These are phyloP conservation scores for Oligia latruncula DNA, from an alignment of 2,888 invertebrate species.

Conservation along the genomic window DNA sequence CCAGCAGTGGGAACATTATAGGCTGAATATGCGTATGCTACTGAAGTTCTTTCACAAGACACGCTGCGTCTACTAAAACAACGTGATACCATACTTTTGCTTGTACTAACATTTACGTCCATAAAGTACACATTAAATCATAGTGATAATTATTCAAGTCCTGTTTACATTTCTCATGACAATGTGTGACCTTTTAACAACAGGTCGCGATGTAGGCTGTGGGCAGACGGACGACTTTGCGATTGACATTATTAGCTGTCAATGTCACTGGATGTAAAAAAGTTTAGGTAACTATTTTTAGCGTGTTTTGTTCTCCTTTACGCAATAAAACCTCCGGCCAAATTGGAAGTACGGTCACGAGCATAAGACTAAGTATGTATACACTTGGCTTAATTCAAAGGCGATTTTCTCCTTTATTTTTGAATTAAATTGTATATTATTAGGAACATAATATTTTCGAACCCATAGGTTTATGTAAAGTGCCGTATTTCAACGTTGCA, in stretches of 20 bases:
- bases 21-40: not conserved
- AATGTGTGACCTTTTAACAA: slow-evolving; percentile 61
- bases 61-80: not conserved
- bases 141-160: slow-evolving; percentile 33
- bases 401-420: too few species aligned
- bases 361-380: too few species aligned
- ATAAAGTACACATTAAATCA: slow-evolving; percentile 27
- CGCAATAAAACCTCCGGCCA: too few species aligned
- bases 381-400: too few species aligned
- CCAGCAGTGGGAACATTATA: not conserved
- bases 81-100: not conserved
- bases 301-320: not conserved
- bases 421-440: too few species aligned
- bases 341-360: too few species aligned
- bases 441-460: too few species aligned
- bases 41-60: not conserved
- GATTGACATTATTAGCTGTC: not conserved
- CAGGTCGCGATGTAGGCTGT: slow-evolving; percentile 50
- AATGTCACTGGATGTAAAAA: not conserved
- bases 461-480: too few species aligned
- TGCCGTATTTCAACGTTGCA: too few species aligned
- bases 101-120: not conserved
- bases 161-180: slow-evolving; percentile 64
- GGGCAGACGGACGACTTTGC: slow-evolving; percentile 28
- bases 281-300: not conserved